Evolutionary conservation across 2,113 vertebrate species (phyloP).

Genomic region (Halcyon senegalensis): DNA sequence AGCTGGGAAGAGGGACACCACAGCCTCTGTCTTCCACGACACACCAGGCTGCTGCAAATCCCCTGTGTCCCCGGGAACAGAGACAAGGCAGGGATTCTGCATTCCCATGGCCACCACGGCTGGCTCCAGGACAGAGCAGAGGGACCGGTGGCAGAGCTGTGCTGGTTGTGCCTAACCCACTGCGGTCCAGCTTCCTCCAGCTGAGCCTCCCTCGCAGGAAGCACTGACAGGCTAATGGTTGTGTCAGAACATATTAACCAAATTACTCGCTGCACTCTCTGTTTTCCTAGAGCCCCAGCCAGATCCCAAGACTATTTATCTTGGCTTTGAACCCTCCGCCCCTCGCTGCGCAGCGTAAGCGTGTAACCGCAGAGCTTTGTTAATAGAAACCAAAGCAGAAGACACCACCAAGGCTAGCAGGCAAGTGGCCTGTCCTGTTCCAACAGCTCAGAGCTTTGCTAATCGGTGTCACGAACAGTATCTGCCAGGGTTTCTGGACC

Average conservation of each 20-base stretch:
- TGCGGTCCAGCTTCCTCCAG: not conserved
- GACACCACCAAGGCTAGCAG: not conserved
- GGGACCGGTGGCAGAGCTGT: accelerated
- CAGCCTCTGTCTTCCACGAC: not conserved
- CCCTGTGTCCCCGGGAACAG: not conserved
- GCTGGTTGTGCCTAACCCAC: accelerated
- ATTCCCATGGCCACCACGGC: not conserved
- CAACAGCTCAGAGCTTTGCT: not conserved
- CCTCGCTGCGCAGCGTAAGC: not conserved
- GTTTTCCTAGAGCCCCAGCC: conserved; percentile 7
- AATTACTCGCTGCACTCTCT: not conserved
- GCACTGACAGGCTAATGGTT: not conserved
- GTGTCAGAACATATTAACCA: not conserved
- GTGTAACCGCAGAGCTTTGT: not conserved
- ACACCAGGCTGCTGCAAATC: accelerated
- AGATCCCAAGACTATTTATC: conserved; percentile 39
- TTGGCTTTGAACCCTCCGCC: conserved; percentile 18
- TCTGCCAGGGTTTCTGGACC: not conserved
- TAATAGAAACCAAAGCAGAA: conserved; percentile 10
- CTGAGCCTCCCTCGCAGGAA: not conserved
- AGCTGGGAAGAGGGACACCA: not conserved
- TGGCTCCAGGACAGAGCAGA: not conserved
- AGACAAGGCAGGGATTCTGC: not conserved
- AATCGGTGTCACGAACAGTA: accelerated
- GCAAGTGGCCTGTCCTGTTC: not conserved